Percentiles rank a stretch among this genome's conserved stretches.
phyloP scores from a whole-genome alignment of 2,888 invertebrate genomes.

The Orthonychiurus folsomi region DNA sequence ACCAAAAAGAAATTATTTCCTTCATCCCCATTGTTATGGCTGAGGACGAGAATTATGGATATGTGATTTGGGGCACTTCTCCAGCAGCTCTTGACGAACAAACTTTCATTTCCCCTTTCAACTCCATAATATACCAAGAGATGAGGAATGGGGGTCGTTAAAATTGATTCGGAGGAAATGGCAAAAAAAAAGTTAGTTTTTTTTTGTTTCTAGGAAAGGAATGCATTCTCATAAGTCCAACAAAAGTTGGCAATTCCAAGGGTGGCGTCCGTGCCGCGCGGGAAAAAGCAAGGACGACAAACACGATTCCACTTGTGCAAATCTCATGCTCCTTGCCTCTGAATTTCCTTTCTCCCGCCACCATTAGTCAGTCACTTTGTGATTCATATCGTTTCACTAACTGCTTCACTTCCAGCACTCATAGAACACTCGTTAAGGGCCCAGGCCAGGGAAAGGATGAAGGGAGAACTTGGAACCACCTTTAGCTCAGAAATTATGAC shows the following conservation, averaged over 20 bases:
- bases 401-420: not conserved
- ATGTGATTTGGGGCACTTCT: no score
- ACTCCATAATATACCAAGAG: slow-evolving; percentile 7
- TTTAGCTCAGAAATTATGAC: not conserved
- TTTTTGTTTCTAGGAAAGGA: not conserved
- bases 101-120: slow-evolving; percentile 24
- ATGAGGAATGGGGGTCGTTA: slow-evolving; percentile 32
- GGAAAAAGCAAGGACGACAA: not conserved
- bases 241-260: not conserved
- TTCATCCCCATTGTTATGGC: slow-evolving; percentile 1
- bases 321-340: slow-evolving; percentile 22
- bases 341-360: slow-evolving; percentile 3
- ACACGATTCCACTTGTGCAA: slow-evolving; percentile 26
- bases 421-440: not conserved
- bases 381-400: slow-evolving; percentile 4
- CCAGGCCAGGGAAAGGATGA: no score
- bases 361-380: slow-evolving; percentile 24
- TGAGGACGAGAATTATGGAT: no score
- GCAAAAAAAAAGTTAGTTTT: slow-evolving; percentile 1
- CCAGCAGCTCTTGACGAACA: no score
- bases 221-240: not conserved
- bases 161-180: slow-evolving; percentile 22
- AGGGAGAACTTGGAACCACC: not conserved
- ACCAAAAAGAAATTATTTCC: no score
- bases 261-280: not conserved